Evolutionary conservation across 2,888 invertebrate species (phyloP), one percentile per base, ranked within the genome.

Genomic region (Oscheius sp.): DNA sequence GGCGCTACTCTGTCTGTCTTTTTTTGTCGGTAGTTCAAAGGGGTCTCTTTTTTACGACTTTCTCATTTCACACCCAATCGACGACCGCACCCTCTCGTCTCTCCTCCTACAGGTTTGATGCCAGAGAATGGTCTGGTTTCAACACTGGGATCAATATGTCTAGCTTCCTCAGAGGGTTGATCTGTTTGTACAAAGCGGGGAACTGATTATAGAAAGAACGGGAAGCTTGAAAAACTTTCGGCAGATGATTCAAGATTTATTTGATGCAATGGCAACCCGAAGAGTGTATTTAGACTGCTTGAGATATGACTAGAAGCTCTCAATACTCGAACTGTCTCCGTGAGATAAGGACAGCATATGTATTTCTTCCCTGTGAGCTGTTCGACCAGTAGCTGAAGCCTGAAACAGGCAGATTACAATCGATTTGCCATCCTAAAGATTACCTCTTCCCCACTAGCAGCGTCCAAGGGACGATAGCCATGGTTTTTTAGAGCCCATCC

Each of bases 401-500:
- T 62, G 51, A 50, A 51, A 37, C 5, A 42, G 3, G 29, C 10
- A 32, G 58, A 60, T 13, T 21, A 60, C 10, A 71, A 55, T 68
- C 21, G 53, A 55, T 7, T 42, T 29, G 3, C 21, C 21, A 13
- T 32, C 29, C 10, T 33, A 32, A 57, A 55, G 29, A 70, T 57
- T 60, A 32, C 53, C 66, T 53, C 68, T 42, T 68, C 68, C 29
- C 63, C 63, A 10, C 21, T 4, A n/a, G 35, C 35, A 13, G 32
- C 21, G 37, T 68, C n/a, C 21, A 70, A 37, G 29, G 70, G 70
- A 1, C 74, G 59, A 11, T 74, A 74, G 11, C 74, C 74, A 11
- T 57, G 21, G 32, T 33, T 7, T 1, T 70, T 62, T 13, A 53
- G 29, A 9, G 70, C 74, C 74, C 74, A 74, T 7, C 35, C 37